Evolutionary conservation across 92 coral and sea anemone genomes (phyloP), one percentile per base, ranked within the genome.

Genomic region (Phenganax subtilis): DNA sequence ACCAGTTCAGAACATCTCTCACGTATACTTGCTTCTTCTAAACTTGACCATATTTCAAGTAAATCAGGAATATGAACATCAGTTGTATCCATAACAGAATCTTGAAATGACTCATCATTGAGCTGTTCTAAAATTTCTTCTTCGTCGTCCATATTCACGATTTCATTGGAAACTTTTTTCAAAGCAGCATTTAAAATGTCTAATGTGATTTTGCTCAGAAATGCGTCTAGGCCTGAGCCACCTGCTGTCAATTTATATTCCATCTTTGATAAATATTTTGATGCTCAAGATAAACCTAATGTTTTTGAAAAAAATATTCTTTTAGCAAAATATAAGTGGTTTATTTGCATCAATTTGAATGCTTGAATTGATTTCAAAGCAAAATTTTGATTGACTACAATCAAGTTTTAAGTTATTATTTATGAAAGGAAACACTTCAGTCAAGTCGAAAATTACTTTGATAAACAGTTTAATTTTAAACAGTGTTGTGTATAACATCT

Each of bases 1-100:
- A 64, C 51, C n/a, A 79, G 60, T 9, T 63, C 51, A 63, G 31
- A 64, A 54, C 83, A 79, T 52, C 53, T 63, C 55, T 51, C 74
- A 27, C 51, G 61, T 6, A 79, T 10, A 54, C 17, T 27, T 30
- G 54, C 73, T 51, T 54, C 60, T 12, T 73, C 77, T 7, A 52
- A 16, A 20, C 55, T 25, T 10, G 10, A 69, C 51, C 11, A 11
- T 8, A 76, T 28, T 59, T 58, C 81, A 2, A 55, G 25, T 9
- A 47, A 57, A 29, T 59, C 54, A 29, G 9, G 17, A 64, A 5
- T 52, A 10, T 37, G 53, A 14, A 59, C 12, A n/a, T 0, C 3
- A 37, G 53, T 14, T 12, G 55, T 59, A 10, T 59, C 54, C 44
- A 76, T 31, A 76, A 76, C 20, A 3, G 81, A 59, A 10, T 60